Evolutionary conservation across 1,140 invertebrate species (phyloP).

Genomic region (Bombus superbus): DNA sequence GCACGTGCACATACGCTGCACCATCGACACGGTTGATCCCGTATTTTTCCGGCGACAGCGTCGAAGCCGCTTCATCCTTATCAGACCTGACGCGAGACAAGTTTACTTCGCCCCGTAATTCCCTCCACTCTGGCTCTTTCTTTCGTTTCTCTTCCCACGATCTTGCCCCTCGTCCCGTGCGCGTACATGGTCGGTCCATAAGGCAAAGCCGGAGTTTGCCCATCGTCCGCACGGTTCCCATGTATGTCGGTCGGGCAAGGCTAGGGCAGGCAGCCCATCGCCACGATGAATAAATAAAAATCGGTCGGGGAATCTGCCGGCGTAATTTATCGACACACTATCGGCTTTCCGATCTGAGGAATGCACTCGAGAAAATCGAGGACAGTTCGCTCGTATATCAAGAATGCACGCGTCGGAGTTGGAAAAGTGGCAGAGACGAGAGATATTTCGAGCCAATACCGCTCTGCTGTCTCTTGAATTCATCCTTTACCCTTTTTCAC

Average conservation of each 20-base stretch:
- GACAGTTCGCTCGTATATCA: conserved; percentile 40
- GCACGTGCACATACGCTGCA: not conserved
- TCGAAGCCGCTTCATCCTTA: conserved; percentile 71
- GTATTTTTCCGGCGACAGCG: conserved; percentile 71
- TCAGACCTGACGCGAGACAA: conserved; percentile 70
- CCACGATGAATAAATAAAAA: conserved; percentile 67
- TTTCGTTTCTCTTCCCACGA: not conserved
- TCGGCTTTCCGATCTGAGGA: conserved; percentile 48
- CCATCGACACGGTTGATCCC: conserved; percentile 54
- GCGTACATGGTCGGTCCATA: not conserved
- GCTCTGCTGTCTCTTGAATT: not conserved
- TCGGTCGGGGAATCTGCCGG: conserved; percentile 41
- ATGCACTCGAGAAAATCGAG: conserved; percentile 54
- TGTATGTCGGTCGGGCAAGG: not conserved
- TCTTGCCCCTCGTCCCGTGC: not conserved
- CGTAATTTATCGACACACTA: conserved; percentile 64
- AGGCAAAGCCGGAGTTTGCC: not conserved
- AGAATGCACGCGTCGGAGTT: conserved; percentile 17
- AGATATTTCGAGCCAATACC: conserved; percentile 22
- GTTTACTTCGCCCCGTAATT: conserved; percentile 65
- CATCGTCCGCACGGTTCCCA: not conserved
- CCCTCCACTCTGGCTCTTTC: conserved; percentile 20
- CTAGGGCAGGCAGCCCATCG: not conserved
- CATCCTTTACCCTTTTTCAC: conserved; percentile 1
- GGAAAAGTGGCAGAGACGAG: conserved; percentile 19